Evolutionary conservation across 2,113 vertebrate species (phyloP), one percentile per base, ranked within the genome.

Genomic region (Oxyruncus cristatus): DNA sequence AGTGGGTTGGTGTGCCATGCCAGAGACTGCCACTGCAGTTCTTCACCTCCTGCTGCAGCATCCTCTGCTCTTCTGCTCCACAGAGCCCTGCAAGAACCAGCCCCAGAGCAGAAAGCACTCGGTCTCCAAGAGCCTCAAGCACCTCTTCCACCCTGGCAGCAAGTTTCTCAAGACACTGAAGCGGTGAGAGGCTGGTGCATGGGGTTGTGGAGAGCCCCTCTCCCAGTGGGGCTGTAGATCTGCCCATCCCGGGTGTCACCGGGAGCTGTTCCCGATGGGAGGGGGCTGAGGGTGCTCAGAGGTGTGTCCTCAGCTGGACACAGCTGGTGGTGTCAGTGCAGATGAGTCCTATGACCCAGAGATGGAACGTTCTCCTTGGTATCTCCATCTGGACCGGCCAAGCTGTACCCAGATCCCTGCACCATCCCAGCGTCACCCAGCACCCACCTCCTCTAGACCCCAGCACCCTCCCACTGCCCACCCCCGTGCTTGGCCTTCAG

Each of bases 141-240:
- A 99, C 81, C 99, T 99, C 84, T 99, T 99, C 96, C 99, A 99
- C 72, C 97, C 99, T 1, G 98, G 97, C 96, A 99, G 98, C 98
- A 99, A 99, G 97, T 99, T 99, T 84, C 98, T 99, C 67, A 99
- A 99, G 98, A 98, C 96, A 1, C 97, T 99, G 93, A 99, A 99
- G 97, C 98, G 99, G 99, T 99, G 96, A 88, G 96, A 33, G 23
- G 37, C 70, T 59, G 41, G 14, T 7, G 16, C 4, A 12, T 0
- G 0, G 12, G 28, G 35, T 21, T 30, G 24, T 39, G 35, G 55
- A 53, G 47, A 71, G 33, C 42, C 28, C 4, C 0, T 41, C 32
- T 37, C 23, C 47, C 16, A 4, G 35, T 2, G 1, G 81, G 66
- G 56, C 24, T 0, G 0, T 7, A 42, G 63, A 63, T 53, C 70